Conservation (phyloP, 2,888 invertebrate species). For the Drosophila recens region DNA sequence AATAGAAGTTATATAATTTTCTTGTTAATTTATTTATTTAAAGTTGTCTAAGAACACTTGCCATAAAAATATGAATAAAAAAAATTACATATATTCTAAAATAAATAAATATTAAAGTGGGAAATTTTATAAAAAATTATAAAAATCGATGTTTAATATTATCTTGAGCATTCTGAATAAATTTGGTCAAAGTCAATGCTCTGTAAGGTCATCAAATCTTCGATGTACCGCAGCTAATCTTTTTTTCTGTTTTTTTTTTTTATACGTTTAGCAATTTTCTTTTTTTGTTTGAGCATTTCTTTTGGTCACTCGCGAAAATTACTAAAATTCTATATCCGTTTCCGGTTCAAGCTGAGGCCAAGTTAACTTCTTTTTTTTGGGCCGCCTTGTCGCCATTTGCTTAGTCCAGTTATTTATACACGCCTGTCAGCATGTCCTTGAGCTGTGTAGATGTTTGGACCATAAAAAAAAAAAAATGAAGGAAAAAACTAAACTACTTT, state of each 20-base stretch:
- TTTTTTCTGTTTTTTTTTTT: slow-evolving; percentile 3
- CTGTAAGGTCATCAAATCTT: background rate
- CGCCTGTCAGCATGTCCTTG: slow-evolving; percentile 48
- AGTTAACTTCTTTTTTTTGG: slow-evolving; percentile 4
- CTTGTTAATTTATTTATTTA: no score
- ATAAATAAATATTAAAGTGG: no score
- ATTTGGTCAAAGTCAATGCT: background rate
- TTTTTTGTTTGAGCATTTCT: slow-evolving; percentile 33
- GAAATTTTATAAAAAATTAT: no score
- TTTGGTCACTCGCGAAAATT: slow-evolving; percentile 74
- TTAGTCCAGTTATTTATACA: slow-evolving; percentile 54
- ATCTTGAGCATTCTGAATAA: background rate
- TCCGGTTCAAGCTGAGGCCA: slow-evolving; percentile 62
- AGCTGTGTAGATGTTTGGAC: slow-evolving; percentile 1
- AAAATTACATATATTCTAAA: no score
- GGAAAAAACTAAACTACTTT: slow-evolving; percentile 26
- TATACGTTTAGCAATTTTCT: slow-evolving; percentile 68
- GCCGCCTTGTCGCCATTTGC: slow-evolving; percentile 46
- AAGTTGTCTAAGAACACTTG: no score
- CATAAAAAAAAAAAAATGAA: background rate
- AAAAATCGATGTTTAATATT: no score
- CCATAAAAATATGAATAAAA: no score
- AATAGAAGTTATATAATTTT: no score
- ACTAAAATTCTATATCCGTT: slow-evolving; percentile 78
- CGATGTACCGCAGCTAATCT: fast-evolving